These are phyloP conservation scores for Pristionchus entomophagus DNA, from an alignment of 2,888 invertebrate species.

Conservation along the genomic window DNA sequence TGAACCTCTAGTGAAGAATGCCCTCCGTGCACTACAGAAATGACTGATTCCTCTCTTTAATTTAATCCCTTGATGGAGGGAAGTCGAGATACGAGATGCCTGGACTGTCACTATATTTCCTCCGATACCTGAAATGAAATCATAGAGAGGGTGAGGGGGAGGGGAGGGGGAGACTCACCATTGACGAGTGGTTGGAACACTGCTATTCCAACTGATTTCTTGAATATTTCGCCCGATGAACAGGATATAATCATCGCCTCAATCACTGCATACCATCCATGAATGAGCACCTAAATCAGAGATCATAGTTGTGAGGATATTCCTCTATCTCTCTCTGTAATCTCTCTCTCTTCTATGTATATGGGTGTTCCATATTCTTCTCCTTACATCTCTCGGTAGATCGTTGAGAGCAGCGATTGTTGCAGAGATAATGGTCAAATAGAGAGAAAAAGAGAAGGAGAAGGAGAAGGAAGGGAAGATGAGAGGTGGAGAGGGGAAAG, in stretches of 20 bases:
- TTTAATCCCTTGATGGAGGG: conserved; percentile 62
- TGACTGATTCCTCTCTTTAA: conserved; percentile 49
- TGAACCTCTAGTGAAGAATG: conserved; percentile 49
- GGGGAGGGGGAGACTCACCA: conserved; percentile 52
- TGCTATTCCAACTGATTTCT: conserved; percentile 65
- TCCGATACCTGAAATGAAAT: conserved; percentile 65
- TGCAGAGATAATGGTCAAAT: conserved; percentile 55
- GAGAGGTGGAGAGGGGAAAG: conserved; percentile 18
- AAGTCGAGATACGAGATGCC: conserved; percentile 67
- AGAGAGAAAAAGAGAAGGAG: conserved; percentile 56
- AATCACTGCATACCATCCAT: conserved; percentile 64
- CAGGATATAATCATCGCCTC: conserved; percentile 64
- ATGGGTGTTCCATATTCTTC: neutral
- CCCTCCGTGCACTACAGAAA: conserved; percentile 44
- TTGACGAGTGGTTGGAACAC: conserved; percentile 72
- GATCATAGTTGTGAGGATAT: too few species aligned
- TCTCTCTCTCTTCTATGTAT: neutral
- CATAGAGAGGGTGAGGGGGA: neutral
- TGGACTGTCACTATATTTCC: conserved; percentile 72
- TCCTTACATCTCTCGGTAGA: conserved; percentile 58
- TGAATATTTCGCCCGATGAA: conserved; percentile 67
- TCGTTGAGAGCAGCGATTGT: conserved; percentile 54
- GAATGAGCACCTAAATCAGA: conserved; percentile 53
- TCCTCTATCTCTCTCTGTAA: neutral
- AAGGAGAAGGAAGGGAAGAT: conserved; percentile 52